Conservation (phyloP, 1,140 invertebrate genomes). For the Lasioglossum albipes region DNA sequence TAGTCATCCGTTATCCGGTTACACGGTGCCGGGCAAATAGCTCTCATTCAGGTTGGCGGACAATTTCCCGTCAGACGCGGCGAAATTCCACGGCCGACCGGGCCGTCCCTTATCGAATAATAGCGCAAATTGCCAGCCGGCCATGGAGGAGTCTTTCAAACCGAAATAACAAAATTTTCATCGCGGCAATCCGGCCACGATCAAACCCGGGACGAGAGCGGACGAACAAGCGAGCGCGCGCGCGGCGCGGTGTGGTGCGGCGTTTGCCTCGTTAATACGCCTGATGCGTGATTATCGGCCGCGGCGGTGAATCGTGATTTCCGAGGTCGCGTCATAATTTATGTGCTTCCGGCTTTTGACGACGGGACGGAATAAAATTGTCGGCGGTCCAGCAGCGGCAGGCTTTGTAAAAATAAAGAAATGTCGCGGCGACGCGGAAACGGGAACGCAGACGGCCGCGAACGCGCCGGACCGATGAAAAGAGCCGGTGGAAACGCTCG, state of each 20-base stretch:
- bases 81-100: not conserved
- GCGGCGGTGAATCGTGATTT: constrained; percentile 51
- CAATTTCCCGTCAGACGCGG: not conserved
- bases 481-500: constrained; percentile 6
- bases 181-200: constrained; percentile 29
- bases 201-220: too few species aligned
- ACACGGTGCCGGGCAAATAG: not conserved
- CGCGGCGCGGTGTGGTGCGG: not conserved
- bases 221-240: too few species aligned
- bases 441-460: not conserved
- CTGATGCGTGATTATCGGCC: constrained; percentile 45
- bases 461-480: constrained; percentile 10
- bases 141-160: not conserved
- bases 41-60: not conserved
- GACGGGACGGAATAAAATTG: constrained; percentile 48
- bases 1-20: constrained; percentile 2
- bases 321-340: constrained; percentile 53
- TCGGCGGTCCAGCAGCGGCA: not conserved
- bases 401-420: constrained; percentile 45
- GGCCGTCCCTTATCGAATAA: constrained; percentile 14
- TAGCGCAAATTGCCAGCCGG: constrained; percentile 20
- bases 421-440: constrained; percentile 25
- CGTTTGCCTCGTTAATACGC: constrained; percentile 30
- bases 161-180: constrained; percentile 47
- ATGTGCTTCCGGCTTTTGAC: constrained; percentile 53